Base-by-base conservation (phyloP, 2,113 vertebrate species). In the Phaethornis superciliosus region DNA sequence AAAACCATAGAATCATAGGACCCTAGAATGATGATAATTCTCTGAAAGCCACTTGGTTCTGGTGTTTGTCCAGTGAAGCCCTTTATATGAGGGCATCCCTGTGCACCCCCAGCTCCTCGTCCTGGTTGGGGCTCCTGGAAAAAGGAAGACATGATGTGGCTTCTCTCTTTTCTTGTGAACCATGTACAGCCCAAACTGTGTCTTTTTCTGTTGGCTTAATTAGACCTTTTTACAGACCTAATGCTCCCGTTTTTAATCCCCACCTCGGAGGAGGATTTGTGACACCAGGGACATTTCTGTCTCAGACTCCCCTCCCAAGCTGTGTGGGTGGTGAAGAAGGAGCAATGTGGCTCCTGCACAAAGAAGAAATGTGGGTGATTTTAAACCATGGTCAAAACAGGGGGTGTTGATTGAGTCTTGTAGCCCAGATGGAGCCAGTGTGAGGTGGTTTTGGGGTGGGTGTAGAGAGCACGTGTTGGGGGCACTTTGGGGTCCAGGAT, bases 361-460 rank as follows among this genome's bases (percentile, higher is more conserved):
- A 28, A 59, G 24, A 0, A 1, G 49, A 47, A 82, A 47, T 1
- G 3, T 30, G 20, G 28, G 6, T 1, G 47, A 9, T n/a, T 62
- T 42, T 21, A 78, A 88, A 23, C 12, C 1, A 1, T 22, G n/a
- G 15, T 54, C 10, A 30, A 67, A 59, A 28, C 3, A 7, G 10
- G 7, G 21, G 9, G 2, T 33, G n/a, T 33, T 77, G 56, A 46
- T 40, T 22, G 27, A 46, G 27, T 40, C 46, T 82, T 7, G 8
- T 32, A 68, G 12, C 7, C n/a, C 24, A 64, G 49, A 20, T 15
- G 11, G 51, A 46, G 12, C 22, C 4, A 1, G 12, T 49, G 17
- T 67, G 32, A 51, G 15, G 18, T n/a, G 12, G 1, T 40, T 51
- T 47, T 19, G 14, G 75, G 18, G 9, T n/a, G 23, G 26, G 1